phyloP scores from a whole-genome alignment of 2,113 vertebrate species.

The Petaurus breviceps region DNA sequence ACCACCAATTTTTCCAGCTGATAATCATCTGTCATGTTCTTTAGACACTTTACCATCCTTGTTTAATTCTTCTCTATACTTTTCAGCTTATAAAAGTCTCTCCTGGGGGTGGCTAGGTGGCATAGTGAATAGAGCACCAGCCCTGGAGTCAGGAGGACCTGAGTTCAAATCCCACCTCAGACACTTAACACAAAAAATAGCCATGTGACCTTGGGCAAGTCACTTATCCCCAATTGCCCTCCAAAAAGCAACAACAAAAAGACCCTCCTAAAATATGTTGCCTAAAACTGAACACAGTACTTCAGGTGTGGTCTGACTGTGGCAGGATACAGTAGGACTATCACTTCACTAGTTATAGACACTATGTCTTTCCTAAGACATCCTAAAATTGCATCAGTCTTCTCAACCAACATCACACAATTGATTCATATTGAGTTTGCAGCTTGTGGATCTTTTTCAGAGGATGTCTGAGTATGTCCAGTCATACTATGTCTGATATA shows the following conservation, averaged over 20 bases:
- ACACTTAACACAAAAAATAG: no score
- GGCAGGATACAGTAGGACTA: background rate
- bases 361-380: background rate
- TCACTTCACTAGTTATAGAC: background rate
- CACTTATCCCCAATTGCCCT: no score
- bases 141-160: no score
- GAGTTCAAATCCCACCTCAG: no score
- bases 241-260: no score
- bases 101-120: no score
- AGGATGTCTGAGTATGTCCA: background rate
- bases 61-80: background rate
- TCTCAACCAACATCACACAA: background rate
- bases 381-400: background rate
- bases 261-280: background rate
- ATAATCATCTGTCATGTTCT: background rate
- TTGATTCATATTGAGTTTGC: background rate
- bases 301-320: background rate
- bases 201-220: no score
- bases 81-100: background rate
- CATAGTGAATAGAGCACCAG: no score
- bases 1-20: background rate
- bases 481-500: background rate
- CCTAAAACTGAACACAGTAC: background rate
- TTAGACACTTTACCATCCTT: background rate
- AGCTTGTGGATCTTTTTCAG: background rate